Conservation (phyloP, 1,140 invertebrate species). For the Sinonovacula constricta region DNA sequence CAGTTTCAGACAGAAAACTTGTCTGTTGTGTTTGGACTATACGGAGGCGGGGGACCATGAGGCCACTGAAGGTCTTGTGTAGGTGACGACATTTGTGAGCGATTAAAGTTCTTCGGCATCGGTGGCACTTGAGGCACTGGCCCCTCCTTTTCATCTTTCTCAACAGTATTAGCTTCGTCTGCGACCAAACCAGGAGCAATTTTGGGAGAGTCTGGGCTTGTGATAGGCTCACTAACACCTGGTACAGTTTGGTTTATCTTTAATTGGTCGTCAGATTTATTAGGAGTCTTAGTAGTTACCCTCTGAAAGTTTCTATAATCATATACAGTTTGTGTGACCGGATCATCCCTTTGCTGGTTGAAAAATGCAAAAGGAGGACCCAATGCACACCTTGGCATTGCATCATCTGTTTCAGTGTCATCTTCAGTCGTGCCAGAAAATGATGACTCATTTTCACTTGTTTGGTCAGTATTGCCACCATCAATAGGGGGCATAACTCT, state of each 20-base stretch:
- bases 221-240: not conserved
- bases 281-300: not conserved
- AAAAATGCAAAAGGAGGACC: slow-evolving; percentile 12
- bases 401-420: slow-evolving; percentile 42
- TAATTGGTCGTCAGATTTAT: not conserved
- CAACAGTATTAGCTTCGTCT: not conserved
- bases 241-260: not conserved
- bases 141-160: slow-evolving; percentile 6
- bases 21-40: too few relatives aligned
- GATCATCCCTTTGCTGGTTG: not conserved
- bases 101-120: slow-evolving; percentile 36
- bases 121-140: slow-evolving; percentile 44
- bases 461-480: slow-evolving; percentile 40
- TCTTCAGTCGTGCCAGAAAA: slow-evolving; percentile 37
- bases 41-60: slow-evolving; percentile 44
- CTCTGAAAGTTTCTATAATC: slow-evolving; percentile 35
- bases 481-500: slow-evolving; percentile 32
- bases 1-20: too few relatives aligned
- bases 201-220: too few relatives aligned
- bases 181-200: not conserved
- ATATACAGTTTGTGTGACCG: slow-evolving; percentile 20
- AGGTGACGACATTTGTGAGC: slow-evolving; percentile 1
- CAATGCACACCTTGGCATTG: slow-evolving; percentile 3
- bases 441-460: slow-evolving; percentile 45
- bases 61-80: slow-evolving; percentile 26